Evolutionary conservation across 2,888 invertebrate genomes (phyloP).

Genomic region (Synanthedon formicaeformis): DNA sequence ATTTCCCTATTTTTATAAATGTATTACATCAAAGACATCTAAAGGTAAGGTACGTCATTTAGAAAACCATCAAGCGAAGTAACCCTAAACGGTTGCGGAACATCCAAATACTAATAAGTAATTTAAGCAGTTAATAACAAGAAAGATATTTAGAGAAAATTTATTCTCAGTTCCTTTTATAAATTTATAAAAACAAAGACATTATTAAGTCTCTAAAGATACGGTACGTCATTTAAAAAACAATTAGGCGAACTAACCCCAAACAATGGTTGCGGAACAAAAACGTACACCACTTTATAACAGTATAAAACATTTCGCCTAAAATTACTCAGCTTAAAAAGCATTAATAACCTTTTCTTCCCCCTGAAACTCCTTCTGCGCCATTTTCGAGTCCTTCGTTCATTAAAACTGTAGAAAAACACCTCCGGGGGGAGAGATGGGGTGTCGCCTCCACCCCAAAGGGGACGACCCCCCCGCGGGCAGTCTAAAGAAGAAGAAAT

Average conservation of each 20-base stretch:
- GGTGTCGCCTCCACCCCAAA: slow-evolving; percentile 7
- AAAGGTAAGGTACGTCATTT: too few relatives aligned
- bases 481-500: slow-evolving; percentile 70
- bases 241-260: not conserved
- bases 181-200: too few relatives aligned
- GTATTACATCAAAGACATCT: too few relatives aligned
- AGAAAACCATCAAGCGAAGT: not conserved
- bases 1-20: too few relatives aligned
- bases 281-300: slow-evolving; percentile 15
- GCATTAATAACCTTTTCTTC: slow-evolving; percentile 62
- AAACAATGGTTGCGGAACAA: slow-evolving; percentile 2
- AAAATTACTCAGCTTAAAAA: slow-evolving; percentile 63
- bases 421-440: slow-evolving; percentile 28
- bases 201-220: too few relatives aligned
- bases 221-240: not conserved
- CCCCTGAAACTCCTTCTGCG: slow-evolving; percentile 42
- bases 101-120: not conserved
- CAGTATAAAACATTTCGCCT: slow-evolving; percentile 38
- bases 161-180: too few relatives aligned
- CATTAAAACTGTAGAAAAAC: slow-evolving; percentile 71
- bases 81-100: not conserved
- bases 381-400: slow-evolving; percentile 52
- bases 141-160: too few relatives aligned
- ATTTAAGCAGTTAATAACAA: too few relatives aligned
- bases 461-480: slow-evolving; percentile 27